A percentile compares a stretch with the other conserved stretches of the same genome.
phyloP scores from a whole-genome alignment of 2,888 invertebrate genomes.

The Ichneumoninae sp. region DNA sequence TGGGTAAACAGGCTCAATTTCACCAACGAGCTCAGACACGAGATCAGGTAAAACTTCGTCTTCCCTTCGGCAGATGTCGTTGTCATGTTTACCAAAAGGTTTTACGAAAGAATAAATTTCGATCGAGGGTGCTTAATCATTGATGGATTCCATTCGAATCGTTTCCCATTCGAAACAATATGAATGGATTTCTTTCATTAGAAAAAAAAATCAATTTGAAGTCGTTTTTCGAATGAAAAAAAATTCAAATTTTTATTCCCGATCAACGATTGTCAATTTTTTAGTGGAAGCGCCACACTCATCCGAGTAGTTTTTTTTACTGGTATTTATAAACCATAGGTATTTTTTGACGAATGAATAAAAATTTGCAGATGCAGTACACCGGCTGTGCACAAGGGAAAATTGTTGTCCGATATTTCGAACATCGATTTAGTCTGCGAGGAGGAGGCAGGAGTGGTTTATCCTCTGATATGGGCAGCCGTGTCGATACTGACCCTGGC shows the following conservation, averaged over 20 bases:
- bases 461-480: constrained; percentile 76
- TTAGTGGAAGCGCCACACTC: background rate
- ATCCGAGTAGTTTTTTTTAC: background rate
- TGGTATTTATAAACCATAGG: background rate
- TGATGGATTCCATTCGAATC: background rate
- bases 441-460: constrained; percentile 67
- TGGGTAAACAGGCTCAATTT: constrained; percentile 85
- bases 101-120: background rate
- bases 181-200: background rate
- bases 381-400: constrained; percentile 84
- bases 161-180: background rate
- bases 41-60: constrained; percentile 83
- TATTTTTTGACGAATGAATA: background rate
- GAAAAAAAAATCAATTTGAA: background rate
- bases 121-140: background rate
- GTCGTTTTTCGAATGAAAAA: background rate
- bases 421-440: constrained; percentile 84
- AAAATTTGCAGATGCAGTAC: constrained; percentile 84
- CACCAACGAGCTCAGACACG: constrained; percentile 82
- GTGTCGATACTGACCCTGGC: constrained; percentile 72
- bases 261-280: background rate
- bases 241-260: background rate
- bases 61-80: constrained; percentile 16
- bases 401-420: constrained; percentile 84
- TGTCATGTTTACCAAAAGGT: background rate